Evolutionary conservation across 2,888 invertebrate species (phyloP), one percentile per base, ranked within the genome.

Genomic region (Mimachlamys varia): DNA sequence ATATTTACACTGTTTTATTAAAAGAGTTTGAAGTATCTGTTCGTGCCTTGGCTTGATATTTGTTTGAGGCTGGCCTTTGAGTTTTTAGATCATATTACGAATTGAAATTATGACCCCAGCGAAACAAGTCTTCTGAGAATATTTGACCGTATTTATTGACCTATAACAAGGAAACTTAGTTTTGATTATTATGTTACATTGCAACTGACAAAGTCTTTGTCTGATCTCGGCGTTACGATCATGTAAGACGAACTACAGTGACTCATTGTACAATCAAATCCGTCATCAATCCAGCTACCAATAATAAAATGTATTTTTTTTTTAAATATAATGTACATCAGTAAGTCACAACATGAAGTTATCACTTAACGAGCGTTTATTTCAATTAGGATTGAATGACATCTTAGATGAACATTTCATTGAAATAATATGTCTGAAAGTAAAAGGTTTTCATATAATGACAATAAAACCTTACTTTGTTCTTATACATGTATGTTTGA

Each of bases 31-130:
- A 76, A 76, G 76, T 33, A 33, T 27, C 33, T 2, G 76, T 33
- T 76, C 76, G 76, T 76, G 76, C 27, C 17, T 2, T 15, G 7
- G 76, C 76, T 76, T 76, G 27, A 76, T 76, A 27, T 76, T 12
- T 3, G 33, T 33, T 76, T 22, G 76, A 27, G 3, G 76, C 33
- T 33, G 33, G 27, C 76, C 76, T 76, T 76, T 76, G 76, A 27
- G 76, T 76, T 76, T 76, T 27, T 76, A 76, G 76, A 76, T 76
- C 27, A 76, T 33, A 76, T 76, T 76, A 76, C 76, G 27, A 76
- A 22, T 27, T 76, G 76, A 76, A 76, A 76, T 76, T 27, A 76
- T 33, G 76, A 76, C 33, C 76, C 27, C 33, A 27, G 76, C 12
- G 76, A 33, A 76, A 76, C 33, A 76, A 10, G 76, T 33, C 76